Percentiles rank a stretch among this genome's conserved stretches.
Conservation (phyloP, 2,888 invertebrate species). For the Epinotia brunnichana region DNA sequence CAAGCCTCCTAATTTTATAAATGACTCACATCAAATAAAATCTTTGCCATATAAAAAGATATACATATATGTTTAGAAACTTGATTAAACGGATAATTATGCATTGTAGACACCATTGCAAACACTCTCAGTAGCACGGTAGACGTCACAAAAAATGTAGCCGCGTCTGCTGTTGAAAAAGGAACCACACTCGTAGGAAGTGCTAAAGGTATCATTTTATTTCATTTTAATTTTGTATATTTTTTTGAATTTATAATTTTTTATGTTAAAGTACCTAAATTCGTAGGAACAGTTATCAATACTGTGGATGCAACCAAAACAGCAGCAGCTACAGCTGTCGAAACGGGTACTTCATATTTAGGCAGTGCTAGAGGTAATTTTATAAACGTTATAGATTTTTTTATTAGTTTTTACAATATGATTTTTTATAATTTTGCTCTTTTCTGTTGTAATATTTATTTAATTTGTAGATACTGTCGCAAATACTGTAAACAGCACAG, state of each 20-base stretch:
- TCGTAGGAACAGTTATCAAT: constrained; percentile 63
- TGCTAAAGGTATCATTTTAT: constrained; percentile 44
- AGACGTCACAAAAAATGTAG: constrained; percentile 49
- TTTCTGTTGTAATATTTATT: constrained; percentile 12
- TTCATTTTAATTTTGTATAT: constrained; percentile 35
- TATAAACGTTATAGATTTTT: background rate
- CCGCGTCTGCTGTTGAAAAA: constrained; percentile 50
- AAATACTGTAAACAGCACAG: constrained; percentile 54
- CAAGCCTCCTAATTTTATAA: background rate
- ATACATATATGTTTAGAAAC: background rate
- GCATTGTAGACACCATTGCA: constrained; percentile 57
- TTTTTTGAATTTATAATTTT: background rate
- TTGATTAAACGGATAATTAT: constrained; percentile 23
- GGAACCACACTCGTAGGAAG: constrained; percentile 45
- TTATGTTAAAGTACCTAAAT: background rate
- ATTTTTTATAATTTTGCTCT: background rate
- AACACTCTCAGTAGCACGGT: constrained; percentile 45
- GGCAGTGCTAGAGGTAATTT: constrained; percentile 60
- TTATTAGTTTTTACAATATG: background rate
- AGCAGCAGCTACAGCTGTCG: constrained; percentile 59
- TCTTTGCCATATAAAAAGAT: background rate
- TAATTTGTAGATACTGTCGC: constrained; percentile 58
- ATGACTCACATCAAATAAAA: background rate
- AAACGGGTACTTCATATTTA: constrained; percentile 57
- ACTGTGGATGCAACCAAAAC: constrained; percentile 68